These are phyloP conservation scores for Alsophila aescularia DNA, from an alignment of 2,888 invertebrate species.

Conservation along the genomic window DNA sequence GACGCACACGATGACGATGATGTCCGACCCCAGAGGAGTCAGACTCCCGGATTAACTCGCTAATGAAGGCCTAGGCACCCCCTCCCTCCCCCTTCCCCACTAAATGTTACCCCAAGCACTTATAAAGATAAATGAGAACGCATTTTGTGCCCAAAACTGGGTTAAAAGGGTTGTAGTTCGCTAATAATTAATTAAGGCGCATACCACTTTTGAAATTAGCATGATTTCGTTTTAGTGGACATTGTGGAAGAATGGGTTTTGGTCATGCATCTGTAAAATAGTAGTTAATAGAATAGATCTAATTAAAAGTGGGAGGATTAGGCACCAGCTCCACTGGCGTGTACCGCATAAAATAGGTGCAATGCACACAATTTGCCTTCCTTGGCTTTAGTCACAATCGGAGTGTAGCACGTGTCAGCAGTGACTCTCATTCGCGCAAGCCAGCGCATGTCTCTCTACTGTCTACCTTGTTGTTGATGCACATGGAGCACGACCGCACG, in stretches of 20 bases:
- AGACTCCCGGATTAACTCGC: constrained; percentile 50
- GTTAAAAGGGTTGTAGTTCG: constrained; percentile 72
- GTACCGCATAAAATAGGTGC: too few species aligned
- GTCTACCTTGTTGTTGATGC: too few species aligned
- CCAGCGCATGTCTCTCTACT: too few species aligned
- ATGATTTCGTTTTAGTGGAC: constrained; percentile 54
- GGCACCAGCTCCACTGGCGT: too few species aligned
- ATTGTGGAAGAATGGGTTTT: constrained; percentile 11
- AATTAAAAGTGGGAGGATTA: too few species aligned
- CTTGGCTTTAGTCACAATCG: too few species aligned
- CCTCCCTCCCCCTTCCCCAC: constrained; percentile 32
- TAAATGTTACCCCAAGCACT: constrained; percentile 62
- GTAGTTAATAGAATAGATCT: too few species aligned
- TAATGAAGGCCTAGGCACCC: constrained; percentile 55
- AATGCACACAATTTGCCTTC: too few species aligned
- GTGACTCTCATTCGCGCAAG: too few species aligned
- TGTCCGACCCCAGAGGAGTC: constrained; percentile 28
- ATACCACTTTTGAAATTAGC: constrained; percentile 61
- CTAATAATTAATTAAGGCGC: constrained; percentile 74
- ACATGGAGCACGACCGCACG: too few species aligned
- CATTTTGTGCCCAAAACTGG: constrained; percentile 58
- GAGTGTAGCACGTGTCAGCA: too few species aligned
- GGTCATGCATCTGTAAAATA: constrained; percentile 11
- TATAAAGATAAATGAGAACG: constrained; percentile 72
- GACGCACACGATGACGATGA: constrained; percentile 30